Conservation (phyloP, 2,113 vertebrate species). For the Meles meles region DNA sequence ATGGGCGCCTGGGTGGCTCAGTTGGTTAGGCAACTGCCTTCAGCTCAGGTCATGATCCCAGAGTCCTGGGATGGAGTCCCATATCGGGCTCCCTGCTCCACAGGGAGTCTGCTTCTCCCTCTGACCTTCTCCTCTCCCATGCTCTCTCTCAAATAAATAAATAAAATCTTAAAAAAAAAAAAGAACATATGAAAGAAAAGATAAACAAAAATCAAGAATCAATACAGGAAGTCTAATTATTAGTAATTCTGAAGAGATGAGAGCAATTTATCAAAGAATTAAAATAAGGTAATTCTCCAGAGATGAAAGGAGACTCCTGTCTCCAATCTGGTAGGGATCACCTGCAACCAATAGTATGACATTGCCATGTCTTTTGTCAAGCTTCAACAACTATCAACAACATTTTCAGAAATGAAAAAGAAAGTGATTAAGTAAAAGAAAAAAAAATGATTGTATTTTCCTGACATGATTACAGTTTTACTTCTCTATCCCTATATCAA, state of each 20-base stretch:
- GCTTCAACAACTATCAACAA: background rate
- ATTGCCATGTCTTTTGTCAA: background rate
- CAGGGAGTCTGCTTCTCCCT: no score
- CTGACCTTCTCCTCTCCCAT: no score
- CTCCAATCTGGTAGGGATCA: background rate
- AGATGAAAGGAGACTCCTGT: background rate
- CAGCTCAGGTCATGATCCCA: no score
- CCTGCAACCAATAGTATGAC: background rate
- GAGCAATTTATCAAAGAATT: background rate
- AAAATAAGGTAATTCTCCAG: background rate
- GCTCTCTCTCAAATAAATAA: no score
- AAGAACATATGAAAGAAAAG: background rate
- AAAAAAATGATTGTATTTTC: background rate
- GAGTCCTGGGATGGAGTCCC: no score
- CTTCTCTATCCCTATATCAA: background rate
- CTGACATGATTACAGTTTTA: background rate
- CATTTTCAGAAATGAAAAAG: background rate
- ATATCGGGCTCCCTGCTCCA: no score
- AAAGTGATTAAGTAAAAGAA: conserved; percentile 4
- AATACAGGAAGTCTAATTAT: background rate
- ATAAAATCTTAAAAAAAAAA: no score
- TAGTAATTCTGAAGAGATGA: background rate
- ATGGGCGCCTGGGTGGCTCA: no score
- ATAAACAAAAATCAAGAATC: background rate
- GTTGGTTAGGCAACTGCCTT: no score